These are phyloP conservation scores for Dermatemys mawii DNA, from an alignment of 2,113 vertebrate species.

Conservation along the genomic window DNA sequence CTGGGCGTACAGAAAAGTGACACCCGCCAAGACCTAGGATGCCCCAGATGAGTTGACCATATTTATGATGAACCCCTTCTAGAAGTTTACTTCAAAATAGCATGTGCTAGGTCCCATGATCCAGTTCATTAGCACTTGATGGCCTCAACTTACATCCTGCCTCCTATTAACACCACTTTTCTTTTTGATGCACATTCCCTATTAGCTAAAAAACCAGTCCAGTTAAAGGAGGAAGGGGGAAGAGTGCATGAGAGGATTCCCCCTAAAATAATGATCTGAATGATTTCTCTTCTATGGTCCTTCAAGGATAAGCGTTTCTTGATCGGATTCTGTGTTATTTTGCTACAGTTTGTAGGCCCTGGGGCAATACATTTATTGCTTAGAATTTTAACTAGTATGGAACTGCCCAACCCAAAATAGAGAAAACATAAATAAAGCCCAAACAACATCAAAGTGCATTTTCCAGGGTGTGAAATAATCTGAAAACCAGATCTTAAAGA, in stretches of 20 bases:
- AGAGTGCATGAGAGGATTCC: neutral
- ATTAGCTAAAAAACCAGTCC: neutral
- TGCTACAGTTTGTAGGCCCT: neutral
- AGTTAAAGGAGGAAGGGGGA: neutral
- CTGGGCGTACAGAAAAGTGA: neutral
- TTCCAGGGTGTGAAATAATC: neutral
- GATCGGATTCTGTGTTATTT: neutral
- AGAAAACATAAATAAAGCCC: neutral
- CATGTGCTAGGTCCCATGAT: neutral
- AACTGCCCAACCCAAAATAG: neutral
- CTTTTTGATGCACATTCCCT: too few relatives aligned
- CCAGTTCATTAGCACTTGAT: neutral
- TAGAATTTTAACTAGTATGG: neutral
- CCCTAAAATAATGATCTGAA: neutral
- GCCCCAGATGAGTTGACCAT: too few relatives aligned
- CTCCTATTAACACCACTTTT: too few relatives aligned
- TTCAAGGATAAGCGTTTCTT: neutral
- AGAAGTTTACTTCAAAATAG: too few relatives aligned
- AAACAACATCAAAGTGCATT: accelerated
- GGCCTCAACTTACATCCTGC: neutral
- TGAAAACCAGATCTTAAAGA: neutral
- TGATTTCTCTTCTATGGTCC: neutral
- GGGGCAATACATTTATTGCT: neutral
- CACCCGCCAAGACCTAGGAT: neutral
- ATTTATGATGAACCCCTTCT: too few relatives aligned